Base-by-base conservation (phyloP, 2,797 vertebrate species). In the Girardinus metallicus region DNA sequence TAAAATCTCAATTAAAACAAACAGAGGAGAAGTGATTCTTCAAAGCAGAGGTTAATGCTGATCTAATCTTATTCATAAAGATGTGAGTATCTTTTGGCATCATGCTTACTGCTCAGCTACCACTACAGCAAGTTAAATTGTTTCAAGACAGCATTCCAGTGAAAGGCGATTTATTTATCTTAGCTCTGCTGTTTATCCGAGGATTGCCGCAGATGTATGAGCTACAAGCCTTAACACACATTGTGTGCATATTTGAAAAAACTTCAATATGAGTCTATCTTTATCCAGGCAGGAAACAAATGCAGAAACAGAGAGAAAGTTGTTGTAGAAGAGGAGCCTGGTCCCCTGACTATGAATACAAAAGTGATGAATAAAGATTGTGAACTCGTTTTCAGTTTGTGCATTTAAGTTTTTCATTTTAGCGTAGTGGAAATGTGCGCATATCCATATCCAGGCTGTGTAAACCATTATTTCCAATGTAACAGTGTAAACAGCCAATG, bases 361-460 rank as follows among this genome's bases (percentile, higher is more conserved):
- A 84, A 86, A 74, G 75, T 82, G 84, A 12, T 85, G 74, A 90
- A 91, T 83, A 85, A 87, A 83, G 77, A 88, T 43, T 75, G 51
- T 64, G 36, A 82, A 79, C 74, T 83, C 55, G 51, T 77, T 89
- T 88, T 80, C 80, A 91, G 86, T 73, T 77, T 83, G 75, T 73
- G 49, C 87, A 74, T 92, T 91, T 82, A 80, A 88, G 79, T 79
- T 92, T 93, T 91, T 86, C 87, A 89, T 92, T 88, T 83, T 29
- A 81, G n/a, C 34, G 11, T 11, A 73, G 87, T 41, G 62, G 77
- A 90, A 86, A 87, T 84, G 90, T 88, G 89, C 57, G 68, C 76
- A 83, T 91, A 92, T 90, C 86, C 89, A 92, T 89, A 91, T 88
- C 82, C 85, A 89, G 88, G 89, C 87, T 91, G 92, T 91, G 91